phyloP scores from a whole-genome alignment of 2,797 vertebrate genomes.

The Rhodeus uyekii region DNA sequence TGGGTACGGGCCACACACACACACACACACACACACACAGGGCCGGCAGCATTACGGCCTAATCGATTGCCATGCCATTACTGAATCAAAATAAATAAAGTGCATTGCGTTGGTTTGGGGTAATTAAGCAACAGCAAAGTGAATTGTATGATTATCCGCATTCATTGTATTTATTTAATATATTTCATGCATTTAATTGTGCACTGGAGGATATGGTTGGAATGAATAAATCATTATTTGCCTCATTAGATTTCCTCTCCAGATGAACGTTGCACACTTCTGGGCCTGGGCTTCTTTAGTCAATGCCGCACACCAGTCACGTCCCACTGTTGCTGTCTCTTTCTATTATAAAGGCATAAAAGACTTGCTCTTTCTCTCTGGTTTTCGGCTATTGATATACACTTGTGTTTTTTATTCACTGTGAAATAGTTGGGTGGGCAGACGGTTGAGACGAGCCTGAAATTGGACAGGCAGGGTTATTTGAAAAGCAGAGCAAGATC shows the following conservation, averaged over 20 bases:
- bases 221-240: conserved; percentile 82
- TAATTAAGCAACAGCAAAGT: conserved; percentile 80
- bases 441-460: conserved; percentile 44
- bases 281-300: conserved; percentile 34
- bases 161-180: conserved; percentile 88
- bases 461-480: conserved; percentile 35
- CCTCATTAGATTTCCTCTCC: conserved; percentile 80
- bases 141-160: conserved; percentile 82
- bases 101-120: conserved; percentile 76
- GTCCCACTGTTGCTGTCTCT: conserved; percentile 37
- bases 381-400: conserved; percentile 40
- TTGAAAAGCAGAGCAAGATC: neutral
- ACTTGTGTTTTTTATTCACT: conserved; percentile 20
- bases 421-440: conserved; percentile 40
- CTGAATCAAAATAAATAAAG: conserved; percentile 80
- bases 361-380: conserved; percentile 22
- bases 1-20: conserved; percentile 10
- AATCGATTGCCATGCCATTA: conserved; percentile 82
- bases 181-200: conserved; percentile 84
- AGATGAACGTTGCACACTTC: conserved; percentile 71
- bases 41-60: conserved; percentile 70
- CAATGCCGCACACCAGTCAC: conserved; percentile 41
- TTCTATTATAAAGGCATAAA: conserved; percentile 36
- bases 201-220: conserved; percentile 76
- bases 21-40: conserved; percentile 41